Evolutionary conservation across 2,797 vertebrate genomes (phyloP).

Genomic region (Crax fasciolata): DNA sequence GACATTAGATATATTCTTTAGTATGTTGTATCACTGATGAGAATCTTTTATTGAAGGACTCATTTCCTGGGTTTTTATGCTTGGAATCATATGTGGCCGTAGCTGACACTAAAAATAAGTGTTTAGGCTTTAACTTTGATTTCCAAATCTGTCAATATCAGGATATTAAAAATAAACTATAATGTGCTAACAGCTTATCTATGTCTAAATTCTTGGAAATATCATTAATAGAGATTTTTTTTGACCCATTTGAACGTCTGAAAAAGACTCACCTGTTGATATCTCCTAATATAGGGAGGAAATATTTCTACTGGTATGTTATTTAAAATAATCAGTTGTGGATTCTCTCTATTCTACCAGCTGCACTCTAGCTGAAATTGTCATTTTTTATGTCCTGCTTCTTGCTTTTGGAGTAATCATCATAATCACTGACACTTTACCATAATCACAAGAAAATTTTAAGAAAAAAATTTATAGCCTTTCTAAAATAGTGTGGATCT

Average conservation of each 20-base stretch:
- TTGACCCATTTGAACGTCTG: background rate
- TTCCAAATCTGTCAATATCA: background rate
- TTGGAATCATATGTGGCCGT: background rate
- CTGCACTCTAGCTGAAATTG: background rate
- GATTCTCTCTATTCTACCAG: background rate
- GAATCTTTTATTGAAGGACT: background rate
- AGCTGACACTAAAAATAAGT: background rate
- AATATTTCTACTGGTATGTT: background rate
- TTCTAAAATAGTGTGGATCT: background rate
- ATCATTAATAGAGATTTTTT: background rate
- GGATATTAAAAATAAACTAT: background rate
- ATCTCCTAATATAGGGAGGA: background rate
- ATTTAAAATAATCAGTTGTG: background rate
- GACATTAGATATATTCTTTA: background rate
- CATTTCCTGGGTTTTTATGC: background rate
- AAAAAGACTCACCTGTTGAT: background rate
- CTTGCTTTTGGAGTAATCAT: background rate
- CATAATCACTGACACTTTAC: too few relatives aligned
- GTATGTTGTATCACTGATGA: background rate
- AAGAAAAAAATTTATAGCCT: background rate
- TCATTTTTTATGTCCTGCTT: background rate
- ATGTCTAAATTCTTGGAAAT: background rate
- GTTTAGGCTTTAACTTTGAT: background rate
- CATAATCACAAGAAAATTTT: background rate
- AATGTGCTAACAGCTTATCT: background rate